A percentile compares a stretch with the other conserved stretches of the same genome.
phyloP scores from a whole-genome alignment of 1,140 invertebrate genomes.

The Antheraea mylitta region DNA sequence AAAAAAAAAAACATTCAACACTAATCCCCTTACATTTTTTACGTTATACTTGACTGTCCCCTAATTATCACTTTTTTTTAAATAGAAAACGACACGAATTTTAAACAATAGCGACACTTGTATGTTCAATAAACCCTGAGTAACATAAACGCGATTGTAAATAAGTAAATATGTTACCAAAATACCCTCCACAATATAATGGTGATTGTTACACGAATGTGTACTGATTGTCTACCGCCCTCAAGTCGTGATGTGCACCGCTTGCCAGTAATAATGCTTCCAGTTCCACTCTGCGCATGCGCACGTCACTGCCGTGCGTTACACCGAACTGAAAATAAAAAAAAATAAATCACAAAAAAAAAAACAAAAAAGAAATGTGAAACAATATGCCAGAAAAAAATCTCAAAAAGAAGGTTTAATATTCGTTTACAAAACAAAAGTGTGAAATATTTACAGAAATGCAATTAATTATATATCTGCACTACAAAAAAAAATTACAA shows the following conservation, averaged over 20 bases:
- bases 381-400: too few relatives aligned
- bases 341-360: not conserved
- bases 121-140: not conserved
- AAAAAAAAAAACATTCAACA: too few relatives aligned
- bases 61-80: not conserved
- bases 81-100: not conserved
- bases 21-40: too few relatives aligned
- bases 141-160: not conserved
- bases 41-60: too few relatives aligned
- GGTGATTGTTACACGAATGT: slow-evolving; percentile 78
- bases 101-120: not conserved
- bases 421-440: not conserved
- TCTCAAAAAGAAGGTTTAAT: not conserved
- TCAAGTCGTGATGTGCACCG: slow-evolving; percentile 54
- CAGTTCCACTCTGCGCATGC: slow-evolving; percentile 67
- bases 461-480: not conserved
- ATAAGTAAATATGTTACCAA: not conserved
- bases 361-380: not conserved
- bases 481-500: not conserved
- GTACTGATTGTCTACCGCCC: slow-evolving; percentile 84
- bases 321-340: slow-evolving; percentile 54
- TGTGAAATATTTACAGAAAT: not conserved
- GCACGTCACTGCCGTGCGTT: slow-evolving; percentile 70
- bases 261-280: slow-evolving; percentile 62
- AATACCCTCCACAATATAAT: not conserved